Evolutionary conservation across 2,888 invertebrate genomes (phyloP).

Genomic region (Augiades crinisus): DNA sequence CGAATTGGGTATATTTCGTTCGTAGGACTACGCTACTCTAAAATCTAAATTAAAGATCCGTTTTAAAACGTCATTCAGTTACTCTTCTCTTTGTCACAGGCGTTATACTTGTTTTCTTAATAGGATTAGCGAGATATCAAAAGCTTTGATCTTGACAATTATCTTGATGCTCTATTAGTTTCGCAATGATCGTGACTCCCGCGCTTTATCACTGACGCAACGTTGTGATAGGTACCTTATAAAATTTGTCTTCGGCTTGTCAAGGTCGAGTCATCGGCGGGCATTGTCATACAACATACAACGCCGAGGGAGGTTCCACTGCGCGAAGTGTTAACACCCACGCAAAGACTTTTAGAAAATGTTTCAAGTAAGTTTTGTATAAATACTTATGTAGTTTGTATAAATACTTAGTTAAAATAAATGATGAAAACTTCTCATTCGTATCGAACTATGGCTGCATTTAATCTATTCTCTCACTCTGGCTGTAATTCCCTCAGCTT

Average conservation of each 20-base stretch:
- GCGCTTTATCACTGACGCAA: slow-evolving; percentile 48
- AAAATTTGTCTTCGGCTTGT: slow-evolving; percentile 45
- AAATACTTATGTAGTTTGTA: too few species aligned
- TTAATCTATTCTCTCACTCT: too few species aligned
- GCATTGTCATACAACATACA: too few species aligned
- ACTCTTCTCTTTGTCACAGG: not conserved
- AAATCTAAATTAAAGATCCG: too few species aligned
- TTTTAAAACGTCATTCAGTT: not conserved
- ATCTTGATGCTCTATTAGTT: slow-evolving; percentile 32
- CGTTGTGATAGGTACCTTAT: slow-evolving; percentile 35
- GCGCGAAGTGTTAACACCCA: too few species aligned
- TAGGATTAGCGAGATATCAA: not conserved
- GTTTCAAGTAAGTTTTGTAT: too few species aligned
- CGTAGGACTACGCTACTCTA: not conserved
- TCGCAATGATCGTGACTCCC: slow-evolving; percentile 60
- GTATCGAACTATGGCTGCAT: too few species aligned
- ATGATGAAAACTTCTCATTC: too few species aligned
- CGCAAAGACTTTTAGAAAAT: too few species aligned
- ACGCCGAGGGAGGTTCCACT: not conserved
- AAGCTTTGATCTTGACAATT: slow-evolving; percentile 1
- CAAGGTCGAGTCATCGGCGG: slow-evolving; percentile 34
- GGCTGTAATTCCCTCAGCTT: too few species aligned
- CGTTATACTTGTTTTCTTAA: not conserved
- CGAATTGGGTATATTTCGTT: not conserved
- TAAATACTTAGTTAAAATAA: too few species aligned